phyloP scores from a whole-genome alignment of 2,888 invertebrate species.

The Mylabris sibirica region DNA sequence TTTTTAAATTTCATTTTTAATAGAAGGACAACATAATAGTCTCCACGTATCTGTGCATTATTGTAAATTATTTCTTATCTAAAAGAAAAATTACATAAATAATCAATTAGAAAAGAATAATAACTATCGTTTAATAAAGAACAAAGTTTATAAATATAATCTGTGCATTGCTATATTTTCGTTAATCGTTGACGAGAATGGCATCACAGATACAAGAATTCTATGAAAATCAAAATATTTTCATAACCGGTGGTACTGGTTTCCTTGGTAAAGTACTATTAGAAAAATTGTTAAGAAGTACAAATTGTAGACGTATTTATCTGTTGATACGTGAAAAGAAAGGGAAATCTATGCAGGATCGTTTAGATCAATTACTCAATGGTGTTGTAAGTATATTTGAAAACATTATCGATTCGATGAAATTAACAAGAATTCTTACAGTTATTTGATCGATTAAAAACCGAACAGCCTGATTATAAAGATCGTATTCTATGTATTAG shows the following conservation, averaged over 20 bases:
- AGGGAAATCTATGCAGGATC: slow-evolving; percentile 70
- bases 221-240: slow-evolving; percentile 51
- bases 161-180: no score
- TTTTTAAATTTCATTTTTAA: no score
- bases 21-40: no score
- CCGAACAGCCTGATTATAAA: slow-evolving; percentile 67
- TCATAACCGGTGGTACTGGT: slow-evolving; percentile 66
- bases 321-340: slow-evolving; percentile 67
- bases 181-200: no score
- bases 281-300: slow-evolving; percentile 67
- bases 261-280: slow-evolving; percentile 66
- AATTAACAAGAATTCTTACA: slow-evolving; percentile 43
- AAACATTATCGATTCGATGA: no score
- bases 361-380: slow-evolving; percentile 73
- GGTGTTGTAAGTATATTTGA: slow-evolving; percentile 63
- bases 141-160: no score
- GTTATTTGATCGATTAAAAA: slow-evolving; percentile 66
- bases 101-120: no score
- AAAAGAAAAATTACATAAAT: no score
- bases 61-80: no score
- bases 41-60: no score
- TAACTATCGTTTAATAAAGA: no score
- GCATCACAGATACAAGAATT: not conserved
- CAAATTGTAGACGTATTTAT: slow-evolving; percentile 61
- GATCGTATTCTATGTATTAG: slow-evolving; percentile 73